phyloP scores from a whole-genome alignment of 2,888 invertebrate genomes.

The Lypha dubia region DNA sequence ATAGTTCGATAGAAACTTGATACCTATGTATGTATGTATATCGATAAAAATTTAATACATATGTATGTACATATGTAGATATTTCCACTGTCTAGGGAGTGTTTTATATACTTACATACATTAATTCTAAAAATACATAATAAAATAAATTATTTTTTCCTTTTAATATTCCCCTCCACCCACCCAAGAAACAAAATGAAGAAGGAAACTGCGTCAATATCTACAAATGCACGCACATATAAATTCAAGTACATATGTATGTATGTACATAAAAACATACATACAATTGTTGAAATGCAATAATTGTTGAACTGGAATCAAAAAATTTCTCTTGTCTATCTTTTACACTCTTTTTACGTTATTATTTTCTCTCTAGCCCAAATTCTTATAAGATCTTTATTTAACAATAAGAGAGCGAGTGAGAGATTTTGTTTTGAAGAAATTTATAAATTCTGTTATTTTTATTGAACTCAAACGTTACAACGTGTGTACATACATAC shows the following conservation, averaged over 20 bases:
- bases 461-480: background rate
- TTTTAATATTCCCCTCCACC: constrained; percentile 10
- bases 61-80: no score
- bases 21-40: no score
- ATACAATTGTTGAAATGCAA: background rate
- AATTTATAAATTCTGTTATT: background rate
- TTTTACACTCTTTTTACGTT: background rate
- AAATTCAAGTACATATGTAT: no score
- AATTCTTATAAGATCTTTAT: background rate
- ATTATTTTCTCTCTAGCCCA: background rate
- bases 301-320: constrained; percentile 11
- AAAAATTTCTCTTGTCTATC: constrained; percentile 2
- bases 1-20: background rate
- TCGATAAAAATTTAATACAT: background rate
- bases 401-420: background rate
- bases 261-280: background rate
- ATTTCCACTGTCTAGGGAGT: background rate
- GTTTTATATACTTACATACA: background rate
- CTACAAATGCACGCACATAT: background rate
- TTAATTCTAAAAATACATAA: constrained; percentile 11
- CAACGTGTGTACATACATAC: no score
- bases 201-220: constrained; percentile 35
- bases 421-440: background rate
- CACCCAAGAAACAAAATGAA: background rate
- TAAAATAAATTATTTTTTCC: background rate